Evolutionary conservation across 1,140 invertebrate genomes (phyloP), one percentile per base, ranked within the genome.

Genomic region (Campodea augens): DNA sequence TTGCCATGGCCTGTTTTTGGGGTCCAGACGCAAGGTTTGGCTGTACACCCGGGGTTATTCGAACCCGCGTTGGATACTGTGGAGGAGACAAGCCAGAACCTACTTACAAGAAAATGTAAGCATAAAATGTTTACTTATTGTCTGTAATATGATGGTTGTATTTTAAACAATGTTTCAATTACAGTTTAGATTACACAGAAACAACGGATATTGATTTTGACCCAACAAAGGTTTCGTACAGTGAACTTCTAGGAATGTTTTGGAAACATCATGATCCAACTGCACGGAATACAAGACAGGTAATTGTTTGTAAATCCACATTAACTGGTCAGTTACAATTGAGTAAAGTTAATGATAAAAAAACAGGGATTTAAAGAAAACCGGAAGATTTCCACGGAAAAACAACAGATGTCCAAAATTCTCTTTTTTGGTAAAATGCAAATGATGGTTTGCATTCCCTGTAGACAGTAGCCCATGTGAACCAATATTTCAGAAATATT

Each of bases 1-100:
- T 95, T 60, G 88, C 84, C 4, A 88, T 96, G 85, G 86, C 87
- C 37, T 96, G 91, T 62, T 97, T 97, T 62, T 96, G 90, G 90
- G 83, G 82, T n/a, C 81, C 83, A 18, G 91, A 96, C 59, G 81
- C 83, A 0, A 64, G 87, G 39, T 95, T 89, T 63, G 91, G 90
- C 2, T 81, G 75, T 32, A 77, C 77, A 25, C 66, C 64, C 2
- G 92, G 92, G 4, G 82, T 97, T 13, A 60, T 91, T 21, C 70
- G 81, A 24, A 96, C 91, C n/a, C 70, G 81, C 52, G 91, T 96
- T 15, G 92, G 92, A n/a, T 97, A 89, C 63, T 72, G 86, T 2
- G 91, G 90, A 10, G 92, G 92, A 32, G 77, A 73, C 29, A 77
- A 74, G 24, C 65, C 70, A 42, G 75, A 75, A 56, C 90, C 90